Base-by-base conservation (phyloP, 2,888 invertebrate species). In the Aphrophora alni region DNA sequence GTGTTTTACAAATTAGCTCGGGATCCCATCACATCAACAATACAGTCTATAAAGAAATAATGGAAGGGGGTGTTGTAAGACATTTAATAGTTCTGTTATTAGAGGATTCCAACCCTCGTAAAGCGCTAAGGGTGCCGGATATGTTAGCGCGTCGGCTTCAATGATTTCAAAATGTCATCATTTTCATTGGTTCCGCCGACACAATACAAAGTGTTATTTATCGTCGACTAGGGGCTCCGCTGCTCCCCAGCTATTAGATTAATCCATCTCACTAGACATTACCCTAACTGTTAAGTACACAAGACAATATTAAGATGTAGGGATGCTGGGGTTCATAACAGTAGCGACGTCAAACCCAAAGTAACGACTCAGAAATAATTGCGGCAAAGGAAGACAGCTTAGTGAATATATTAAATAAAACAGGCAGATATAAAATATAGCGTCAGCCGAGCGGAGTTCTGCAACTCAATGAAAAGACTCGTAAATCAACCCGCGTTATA, bases 171-270 rank as follows among this genome's bases (percentile, higher is more conserved):
- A 59, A 5, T 59, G 59, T 59, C 59, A 21, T 59, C 59, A 59
- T 59, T 59, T 59, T 21, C 59, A 59, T 59, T 3, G 59, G 59
- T 59, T 59, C 21, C 21, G 21, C 21, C 21, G 21, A 21, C 21
- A 59, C 59, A 59, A 59, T 59, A 59, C 59, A 59, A 59, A 59
- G 59, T 21, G 59, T 59, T 59, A 59, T 59, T 59, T 59, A 59
- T 59, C n/a, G 59, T 59, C 21, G 44, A 44, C 44, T 44, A 17
- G 44, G 59, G 59, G 5, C 5, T 14, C 21, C 21, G 21, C 4
- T 2, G 59, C 59, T 14, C 59, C 21, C 59, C 21, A 2, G 59
- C 59, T 59, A 21, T 59, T 59, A 59, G 21, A 59, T 59, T 59
- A 59, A 59, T 59, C 59, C 59, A 21, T 59, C 59, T 59, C 59